Percentiles rank a stretch among this genome's conserved stretches.
phyloP scores from a whole-genome alignment of 1,140 invertebrate species.

The Conus betulinus region DNA sequence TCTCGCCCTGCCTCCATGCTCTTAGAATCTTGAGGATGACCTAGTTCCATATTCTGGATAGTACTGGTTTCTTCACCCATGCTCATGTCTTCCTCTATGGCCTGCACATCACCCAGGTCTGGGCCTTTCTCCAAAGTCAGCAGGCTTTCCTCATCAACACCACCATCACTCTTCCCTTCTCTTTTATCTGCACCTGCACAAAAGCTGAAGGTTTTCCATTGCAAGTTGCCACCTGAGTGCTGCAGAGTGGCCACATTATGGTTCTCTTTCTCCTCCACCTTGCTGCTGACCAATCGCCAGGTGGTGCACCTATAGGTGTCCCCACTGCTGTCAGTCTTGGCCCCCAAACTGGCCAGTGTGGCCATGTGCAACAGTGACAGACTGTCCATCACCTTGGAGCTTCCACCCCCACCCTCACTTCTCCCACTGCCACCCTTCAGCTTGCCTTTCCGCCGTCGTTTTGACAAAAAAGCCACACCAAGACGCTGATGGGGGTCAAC shows the following conservation, averaged over 20 bases:
- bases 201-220: constrained; percentile 6
- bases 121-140: background rate
- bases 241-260: background rate
- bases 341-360: constrained; percentile 65
- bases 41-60: background rate
- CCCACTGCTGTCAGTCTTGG: constrained; percentile 35
- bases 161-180: background rate
- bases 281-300: constrained; percentile 30
- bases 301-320: constrained; percentile 27
- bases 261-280: constrained; percentile 17
- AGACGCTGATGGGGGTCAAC: constrained; percentile 51
- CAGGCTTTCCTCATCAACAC: too few relatives aligned
- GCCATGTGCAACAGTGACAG: constrained; percentile 70
- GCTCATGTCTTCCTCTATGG: background rate
- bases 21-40: background rate
- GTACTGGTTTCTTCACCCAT: background rate
- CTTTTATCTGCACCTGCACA: background rate
- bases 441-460: constrained; percentile 45
- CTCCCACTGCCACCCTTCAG: background rate
- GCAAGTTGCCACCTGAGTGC: background rate
- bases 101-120: background rate
- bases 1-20: background rate
- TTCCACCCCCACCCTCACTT: constrained; percentile 18
- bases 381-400: constrained; percentile 62
- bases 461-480: constrained; percentile 61